A percentile compares a stretch with the other conserved stretches of the same genome.
These are phyloP conservation scores for Pristionchus entomophagus DNA, from an alignment of 2,888 invertebrate genomes.

Conservation along the genomic window DNA sequence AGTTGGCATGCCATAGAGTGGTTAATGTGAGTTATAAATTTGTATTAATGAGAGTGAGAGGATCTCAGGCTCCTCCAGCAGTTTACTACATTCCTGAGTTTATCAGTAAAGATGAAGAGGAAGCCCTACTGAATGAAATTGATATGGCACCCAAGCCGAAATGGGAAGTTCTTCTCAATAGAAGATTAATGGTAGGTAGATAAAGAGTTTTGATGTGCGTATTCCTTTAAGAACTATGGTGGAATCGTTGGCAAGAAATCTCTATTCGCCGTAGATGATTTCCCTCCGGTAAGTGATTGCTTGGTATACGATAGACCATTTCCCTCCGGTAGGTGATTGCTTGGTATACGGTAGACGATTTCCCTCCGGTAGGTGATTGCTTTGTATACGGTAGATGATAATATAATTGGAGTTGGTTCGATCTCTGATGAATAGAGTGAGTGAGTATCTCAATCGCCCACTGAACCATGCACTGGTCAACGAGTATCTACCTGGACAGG, in stretches of 20 bases:
- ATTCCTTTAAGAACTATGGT: constrained; percentile 94
- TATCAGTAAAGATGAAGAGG: constrained; percentile 76
- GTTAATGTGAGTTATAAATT: constrained; percentile 18
- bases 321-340: constrained; percentile 81
- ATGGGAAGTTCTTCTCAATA: constrained; percentile 87
- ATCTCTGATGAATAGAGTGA: not conserved
- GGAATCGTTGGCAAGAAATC: constrained; percentile 93
- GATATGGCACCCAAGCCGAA: constrained; percentile 90
- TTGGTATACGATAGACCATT: constrained; percentile 81
- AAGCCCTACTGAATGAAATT: constrained; percentile 81
- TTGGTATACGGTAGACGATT: constrained; percentile 82
- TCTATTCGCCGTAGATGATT: constrained; percentile 88
- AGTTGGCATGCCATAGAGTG: not conserved
- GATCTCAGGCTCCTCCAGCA: constrained; percentile 61
- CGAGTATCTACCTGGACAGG: constrained; percentile 87
- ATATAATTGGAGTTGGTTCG: not conserved
- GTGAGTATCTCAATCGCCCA: constrained; percentile 75
- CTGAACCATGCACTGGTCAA: constrained; percentile 96
- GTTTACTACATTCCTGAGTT: constrained; percentile 73
- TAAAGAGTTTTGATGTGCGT: not conserved
- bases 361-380: constrained; percentile 81
- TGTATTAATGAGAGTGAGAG: not conserved
- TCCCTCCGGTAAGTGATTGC: constrained; percentile 82
- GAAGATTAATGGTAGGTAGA: not conserved
- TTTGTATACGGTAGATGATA: not conserved